Evolutionary conservation across 2,113 vertebrate genomes (phyloP).

Genomic region (Prionailurus bengalensis): DNA sequence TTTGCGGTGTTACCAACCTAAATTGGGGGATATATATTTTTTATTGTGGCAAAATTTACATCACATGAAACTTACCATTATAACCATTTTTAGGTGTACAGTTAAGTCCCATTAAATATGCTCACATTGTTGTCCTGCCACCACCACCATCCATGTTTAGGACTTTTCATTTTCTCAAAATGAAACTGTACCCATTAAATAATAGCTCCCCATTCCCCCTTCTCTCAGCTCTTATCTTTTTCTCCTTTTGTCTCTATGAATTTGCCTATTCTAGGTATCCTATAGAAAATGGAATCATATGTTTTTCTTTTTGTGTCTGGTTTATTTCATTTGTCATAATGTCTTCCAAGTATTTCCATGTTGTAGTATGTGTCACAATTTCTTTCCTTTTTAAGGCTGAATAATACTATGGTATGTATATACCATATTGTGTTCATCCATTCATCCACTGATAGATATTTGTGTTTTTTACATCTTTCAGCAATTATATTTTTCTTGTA

Average conservation of each 20-base stretch:
- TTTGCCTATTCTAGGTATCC: neutral
- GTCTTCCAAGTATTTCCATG: neutral
- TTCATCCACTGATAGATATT: neutral
- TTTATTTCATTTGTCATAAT: constrained; percentile 1
- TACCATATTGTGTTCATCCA: neutral
- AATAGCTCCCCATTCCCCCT: neutral
- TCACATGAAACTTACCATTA: neutral
- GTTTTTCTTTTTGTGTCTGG: neutral
- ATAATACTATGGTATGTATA: neutral
- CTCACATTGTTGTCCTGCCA: neutral
- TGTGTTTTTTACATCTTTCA: neutral
- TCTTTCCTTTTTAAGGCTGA: constrained; percentile 10
- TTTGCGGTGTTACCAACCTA: neutral
- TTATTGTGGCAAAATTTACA: neutral
- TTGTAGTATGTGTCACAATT: neutral
- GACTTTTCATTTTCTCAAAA: neutral
- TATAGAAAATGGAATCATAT: neutral
- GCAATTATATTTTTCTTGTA: neutral
- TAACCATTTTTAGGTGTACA: neutral
- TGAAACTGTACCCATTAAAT: neutral
- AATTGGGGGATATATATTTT: neutral
- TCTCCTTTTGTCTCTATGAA: neutral
- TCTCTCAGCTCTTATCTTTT: neutral
- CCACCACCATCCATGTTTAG: neutral
- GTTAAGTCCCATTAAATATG: neutral